phyloP scores from a whole-genome alignment of 2,797 vertebrate species.

The Rhabdomys pumilio region DNA sequence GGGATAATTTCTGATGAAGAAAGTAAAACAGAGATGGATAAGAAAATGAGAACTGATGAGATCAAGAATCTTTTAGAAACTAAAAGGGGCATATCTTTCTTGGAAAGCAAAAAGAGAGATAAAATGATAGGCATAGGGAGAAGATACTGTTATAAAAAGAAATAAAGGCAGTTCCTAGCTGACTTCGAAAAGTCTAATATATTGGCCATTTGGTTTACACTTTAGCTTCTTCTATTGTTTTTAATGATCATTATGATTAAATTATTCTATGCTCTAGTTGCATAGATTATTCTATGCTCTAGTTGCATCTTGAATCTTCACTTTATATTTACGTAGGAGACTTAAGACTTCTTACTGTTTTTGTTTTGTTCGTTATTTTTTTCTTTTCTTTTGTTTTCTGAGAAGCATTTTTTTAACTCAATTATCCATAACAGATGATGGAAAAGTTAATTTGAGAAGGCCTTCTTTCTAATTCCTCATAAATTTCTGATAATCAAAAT shows the following conservation, averaged over 20 bases:
- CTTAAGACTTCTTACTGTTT: not conserved
- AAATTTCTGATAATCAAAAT: slow-evolving; percentile 35
- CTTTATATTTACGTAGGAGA: slow-evolving; percentile 27
- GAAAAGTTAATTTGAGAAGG: slow-evolving; percentile 41
- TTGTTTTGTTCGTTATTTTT: not conserved
- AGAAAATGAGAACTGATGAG: not conserved
- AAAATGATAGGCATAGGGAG: slow-evolving; percentile 12
- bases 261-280: not conserved
- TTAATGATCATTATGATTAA: not conserved
- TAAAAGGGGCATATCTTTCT: not conserved
- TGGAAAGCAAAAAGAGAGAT: slow-evolving; percentile 44
- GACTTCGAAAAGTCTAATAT: slow-evolving; percentile 1
- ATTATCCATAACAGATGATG: not conserved
- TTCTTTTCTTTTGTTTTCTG: not conserved
- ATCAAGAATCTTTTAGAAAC: slow-evolving; percentile 21
- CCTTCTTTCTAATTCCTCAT: slow-evolving; percentile 19
- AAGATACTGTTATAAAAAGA: slow-evolving; percentile 21
- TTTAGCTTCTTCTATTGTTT: slow-evolving; percentile 10
- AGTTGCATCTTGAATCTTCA: not conserved
- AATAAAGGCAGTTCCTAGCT: slow-evolving; percentile 30
- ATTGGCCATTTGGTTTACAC: not conserved
- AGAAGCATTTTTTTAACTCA: slow-evolving; percentile 19
- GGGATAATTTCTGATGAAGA: slow-evolving; percentile 9
- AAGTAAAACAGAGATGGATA: not conserved
- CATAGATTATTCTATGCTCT: not conserved